Base-by-base conservation (phyloP, 92 coral and sea anemone species). In the Phenganax subtilis region DNA sequence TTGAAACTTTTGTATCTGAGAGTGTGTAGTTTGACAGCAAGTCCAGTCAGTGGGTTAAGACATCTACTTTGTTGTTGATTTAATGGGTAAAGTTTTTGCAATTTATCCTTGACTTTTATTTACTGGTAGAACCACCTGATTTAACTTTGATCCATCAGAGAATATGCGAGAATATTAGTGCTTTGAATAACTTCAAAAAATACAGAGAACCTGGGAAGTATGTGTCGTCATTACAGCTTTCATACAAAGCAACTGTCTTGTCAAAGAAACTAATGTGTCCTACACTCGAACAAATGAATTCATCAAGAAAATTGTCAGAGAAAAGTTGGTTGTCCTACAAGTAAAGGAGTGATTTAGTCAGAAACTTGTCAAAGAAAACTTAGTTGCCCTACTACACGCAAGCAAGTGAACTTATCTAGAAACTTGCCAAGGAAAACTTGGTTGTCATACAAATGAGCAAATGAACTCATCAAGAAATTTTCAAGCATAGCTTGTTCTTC, bases 141-240 rank as follows among this genome's bases (percentile, higher is more conserved):
- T 83, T 94, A 51, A 86, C 97, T 11, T 66, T 94, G 81, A 85
- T 94, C 44, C 89, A 90, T 82, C 98, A 94, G 83, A 87, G 98
- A 86, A 92, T 94, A 51, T 86, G 94, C 68, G 98, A 94, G 68
- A 94, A 94, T 77, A 90, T 94, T 28, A 90, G 88, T 74, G 97
- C 98, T 2, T 87, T 94, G 73, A 90, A 85, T 53, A 92, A 94
- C 90, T 94, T 94, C 72, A 90, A 75, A 73, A 87, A 72, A 30
- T 83, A 90, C 73, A 88, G 98, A 20, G 92, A 94, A 76, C 84
- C 89, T 57, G 98, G 98, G 70, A 94, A 93, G 97, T 91, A 81
- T 80, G 60, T 61, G 6, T 9, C 0, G 47, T 37, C 2, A 37
- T 1, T 37, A 5, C 47, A 37, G 47, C 47, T 37, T 37, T 5